A percentile compares a stretch with the other conserved stretches of the same genome.
phyloP scores from a whole-genome alignment of 2,113 vertebrate genomes.

The Megaceryle torquata region DNA sequence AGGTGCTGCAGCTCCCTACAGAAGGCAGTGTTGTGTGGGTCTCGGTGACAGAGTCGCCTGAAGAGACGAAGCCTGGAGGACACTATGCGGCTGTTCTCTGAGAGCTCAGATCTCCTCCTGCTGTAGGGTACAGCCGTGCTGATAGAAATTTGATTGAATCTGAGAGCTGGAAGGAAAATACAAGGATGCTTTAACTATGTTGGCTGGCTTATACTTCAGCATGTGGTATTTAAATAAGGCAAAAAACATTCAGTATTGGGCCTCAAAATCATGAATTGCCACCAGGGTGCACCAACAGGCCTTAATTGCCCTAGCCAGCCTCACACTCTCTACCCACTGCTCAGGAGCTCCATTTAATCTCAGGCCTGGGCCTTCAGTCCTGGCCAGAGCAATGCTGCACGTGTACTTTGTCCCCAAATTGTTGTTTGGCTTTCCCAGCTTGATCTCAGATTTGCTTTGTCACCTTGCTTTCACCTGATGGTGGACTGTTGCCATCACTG shows the following conservation, averaged over 20 bases:
- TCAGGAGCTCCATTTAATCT: not conserved
- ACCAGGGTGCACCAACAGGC: not conserved
- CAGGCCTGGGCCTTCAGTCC: not conserved
- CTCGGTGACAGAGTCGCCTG: constrained; percentile 45
- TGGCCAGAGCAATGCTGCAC: not conserved
- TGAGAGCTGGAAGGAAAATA: constrained; percentile 28
- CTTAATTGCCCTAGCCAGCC: not conserved
- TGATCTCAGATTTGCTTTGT: not conserved
- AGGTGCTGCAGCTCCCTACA: constrained; percentile 61
- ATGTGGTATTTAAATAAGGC: not conserved
- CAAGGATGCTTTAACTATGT: not conserved
- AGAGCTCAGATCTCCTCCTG: not conserved
- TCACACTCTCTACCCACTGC: not conserved
- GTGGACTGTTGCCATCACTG: not conserved
- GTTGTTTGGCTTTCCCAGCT: not conserved
- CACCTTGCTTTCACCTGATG: not conserved
- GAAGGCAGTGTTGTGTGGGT: constrained; percentile 3
- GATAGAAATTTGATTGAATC: constrained; percentile 55
- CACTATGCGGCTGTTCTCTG: not conserved
- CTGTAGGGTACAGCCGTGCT: constrained; percentile 61
- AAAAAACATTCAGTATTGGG: not conserved
- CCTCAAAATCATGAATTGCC: not conserved
- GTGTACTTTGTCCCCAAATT: not conserved
- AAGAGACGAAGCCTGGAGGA: constrained; percentile 45
- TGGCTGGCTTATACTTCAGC: not conserved